Base-by-base conservation (phyloP, 2,113 vertebrate genomes). In the Cyprichromis sp. region DNA sequence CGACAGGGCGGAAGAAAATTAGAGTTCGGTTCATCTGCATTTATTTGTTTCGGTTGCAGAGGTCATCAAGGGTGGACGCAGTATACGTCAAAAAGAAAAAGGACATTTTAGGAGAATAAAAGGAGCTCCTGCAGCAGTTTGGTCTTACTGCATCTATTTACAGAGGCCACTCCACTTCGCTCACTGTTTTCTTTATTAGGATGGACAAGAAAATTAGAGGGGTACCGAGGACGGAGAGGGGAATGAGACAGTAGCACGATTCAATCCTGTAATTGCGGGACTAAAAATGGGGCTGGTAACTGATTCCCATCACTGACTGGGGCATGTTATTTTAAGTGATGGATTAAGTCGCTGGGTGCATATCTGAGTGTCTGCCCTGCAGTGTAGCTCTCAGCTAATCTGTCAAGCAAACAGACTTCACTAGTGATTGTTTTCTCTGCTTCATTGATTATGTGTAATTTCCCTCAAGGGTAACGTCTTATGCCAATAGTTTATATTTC, bases 391-490 rank as follows among this genome's bases (percentile, higher is more conserved):
- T 71, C 8, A 82, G 63, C 86, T 85, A 38, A 87, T 92, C 83
- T 85, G 85, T 87, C 73, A 82, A 79, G 61, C 83, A 68, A 88
- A 87, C 81, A 85, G 8, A 82, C 71, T 85, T 71, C 34, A 42
- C 36, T 61, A 71, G 83, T 86, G 86, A 90, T 90, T 87, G 78
- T 82, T 86, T 88, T 90, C 19, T 83, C 66, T 42, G 81, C 87
- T 79, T 66, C 84, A 86, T 38, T 89, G 89, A 91, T 85, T 63
- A 79, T 40, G 85, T 87, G 76, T 81, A 52, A 82, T 88, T 86
- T 81, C 50, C 82, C 61, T 81, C 55, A 29, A 83, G 80, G 84
- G 82, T 63, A 90, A 80, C 78, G 14, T 84, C 54, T 71, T 66
- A 47, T 85, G 79, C 79, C 80, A 82, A 83, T 90, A 80, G 38